Conservation (phyloP, 2,797 vertebrate species). For the Chaetodon trifasciatus region DNA sequence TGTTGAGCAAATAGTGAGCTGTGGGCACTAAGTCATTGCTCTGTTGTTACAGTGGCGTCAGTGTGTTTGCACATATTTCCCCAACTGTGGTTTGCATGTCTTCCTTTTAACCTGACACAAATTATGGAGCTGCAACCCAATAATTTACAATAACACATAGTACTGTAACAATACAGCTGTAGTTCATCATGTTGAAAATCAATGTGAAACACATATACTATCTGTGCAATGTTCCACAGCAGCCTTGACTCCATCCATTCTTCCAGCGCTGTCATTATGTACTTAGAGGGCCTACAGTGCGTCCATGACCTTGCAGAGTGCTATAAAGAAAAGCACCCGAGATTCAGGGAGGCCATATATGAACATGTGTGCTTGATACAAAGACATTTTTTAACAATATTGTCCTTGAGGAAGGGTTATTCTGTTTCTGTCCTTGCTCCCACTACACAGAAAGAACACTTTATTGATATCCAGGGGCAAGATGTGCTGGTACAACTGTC, state of each 20-base stretch:
- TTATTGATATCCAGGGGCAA: conserved; percentile 33
- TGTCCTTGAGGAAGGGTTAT: conserved; percentile 35
- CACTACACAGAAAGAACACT: background rate
- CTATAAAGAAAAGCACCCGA: conserved; percentile 50
- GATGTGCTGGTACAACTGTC: conserved; percentile 24
- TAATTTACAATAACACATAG: background rate
- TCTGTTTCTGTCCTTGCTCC: conserved; percentile 29
- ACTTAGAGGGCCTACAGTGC: background rate
- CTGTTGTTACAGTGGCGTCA: conserved; percentile 14
- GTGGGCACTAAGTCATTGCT: background rate
- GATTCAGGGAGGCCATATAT: conserved; percentile 14
- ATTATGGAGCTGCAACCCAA: no score
- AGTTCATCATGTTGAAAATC: conserved; percentile 22
- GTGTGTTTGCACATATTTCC: background rate
- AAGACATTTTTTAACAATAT: conserved; percentile 28
- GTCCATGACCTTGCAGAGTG: conserved; percentile 36
- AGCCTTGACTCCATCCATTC: conserved; percentile 40
- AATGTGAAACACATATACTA: background rate
- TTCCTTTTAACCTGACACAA: no score
- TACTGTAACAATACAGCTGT: background rate
- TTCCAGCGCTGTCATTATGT: background rate
- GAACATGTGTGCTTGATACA: conserved; percentile 8
- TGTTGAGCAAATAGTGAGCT: background rate
- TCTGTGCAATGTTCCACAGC: conserved; percentile 5
- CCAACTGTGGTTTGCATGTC: background rate